Conservation (phyloP, 2,797 vertebrate genomes). For the Anguilla anguilla region DNA sequence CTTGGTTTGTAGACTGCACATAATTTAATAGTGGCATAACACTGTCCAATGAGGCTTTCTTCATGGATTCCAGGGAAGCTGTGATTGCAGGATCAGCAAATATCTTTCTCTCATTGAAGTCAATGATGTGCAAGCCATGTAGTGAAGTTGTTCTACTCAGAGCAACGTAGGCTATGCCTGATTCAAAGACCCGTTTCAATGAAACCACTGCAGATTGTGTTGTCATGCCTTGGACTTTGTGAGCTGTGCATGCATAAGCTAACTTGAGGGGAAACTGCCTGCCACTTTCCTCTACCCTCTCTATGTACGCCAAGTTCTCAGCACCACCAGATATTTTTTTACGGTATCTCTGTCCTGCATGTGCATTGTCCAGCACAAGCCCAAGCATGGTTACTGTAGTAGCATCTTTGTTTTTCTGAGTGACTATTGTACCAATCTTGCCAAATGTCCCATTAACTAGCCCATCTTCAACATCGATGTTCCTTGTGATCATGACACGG, state of each 20-base stretch:
- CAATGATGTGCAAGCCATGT: slow-evolving; percentile 14
- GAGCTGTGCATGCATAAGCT: slow-evolving; percentile 23
- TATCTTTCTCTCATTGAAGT: slow-evolving; percentile 27
- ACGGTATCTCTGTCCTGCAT: slow-evolving; percentile 24
- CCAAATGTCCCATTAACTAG: no score
- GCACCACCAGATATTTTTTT: neutral
- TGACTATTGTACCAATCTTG: no score
- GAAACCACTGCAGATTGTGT: neutral
- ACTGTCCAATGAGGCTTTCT: neutral
- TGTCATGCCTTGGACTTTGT: slow-evolving; percentile 31
- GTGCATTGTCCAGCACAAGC: slow-evolving; percentile 18
- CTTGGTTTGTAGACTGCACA: neutral
- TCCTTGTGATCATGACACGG: no score
- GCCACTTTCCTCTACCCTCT: slow-evolving; percentile 23
- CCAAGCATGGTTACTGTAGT: slow-evolving; percentile 29
- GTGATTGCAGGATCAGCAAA: slow-evolving; percentile 11
- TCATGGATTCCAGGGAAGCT: slow-evolving; percentile 16
- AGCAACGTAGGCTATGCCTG: no score
- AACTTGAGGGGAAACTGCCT: slow-evolving; percentile 36
- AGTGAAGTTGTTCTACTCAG: neutral
- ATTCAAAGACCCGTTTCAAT: no score
- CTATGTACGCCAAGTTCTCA: slow-evolving; percentile 25
- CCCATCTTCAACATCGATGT: no score
- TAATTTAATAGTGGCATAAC: neutral
- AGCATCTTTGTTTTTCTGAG: no score